phyloP scores from a whole-genome alignment of 2,113 vertebrate genomes.

The Myxocyprinus asiaticus region DNA sequence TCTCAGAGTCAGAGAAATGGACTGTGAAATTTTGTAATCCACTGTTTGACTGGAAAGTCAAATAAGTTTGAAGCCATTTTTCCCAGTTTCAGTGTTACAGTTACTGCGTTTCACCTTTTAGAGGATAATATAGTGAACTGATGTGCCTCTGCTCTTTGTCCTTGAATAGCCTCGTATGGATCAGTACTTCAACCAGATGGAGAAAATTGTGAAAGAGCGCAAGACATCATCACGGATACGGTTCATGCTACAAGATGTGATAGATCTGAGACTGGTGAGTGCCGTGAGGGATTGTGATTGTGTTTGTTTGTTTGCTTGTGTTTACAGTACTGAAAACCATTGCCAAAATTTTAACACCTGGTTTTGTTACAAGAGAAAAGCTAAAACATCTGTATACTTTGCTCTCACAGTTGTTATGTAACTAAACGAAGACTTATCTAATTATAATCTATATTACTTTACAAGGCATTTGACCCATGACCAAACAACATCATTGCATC shows the following conservation, averaged over 20 bases:
- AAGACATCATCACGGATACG: slow-evolving; percentile 97
- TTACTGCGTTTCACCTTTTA: too few species aligned
- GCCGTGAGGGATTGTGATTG: neutral
- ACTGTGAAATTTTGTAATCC: neutral
- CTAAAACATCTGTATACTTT: neutral
- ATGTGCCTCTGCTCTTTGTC: slow-evolving; percentile 31
- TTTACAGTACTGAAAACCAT: neutral
- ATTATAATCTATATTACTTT: neutral
- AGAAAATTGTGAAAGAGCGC: slow-evolving; percentile 97
- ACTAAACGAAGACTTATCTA: too few species aligned
- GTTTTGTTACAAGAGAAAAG: neutral
- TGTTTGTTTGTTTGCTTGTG: slow-evolving; percentile 3
- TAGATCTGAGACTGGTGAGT: slow-evolving; percentile 90
- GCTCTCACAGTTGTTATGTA: too few species aligned
- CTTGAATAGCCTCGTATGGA: slow-evolving; percentile 91
- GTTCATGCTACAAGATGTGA: slow-evolving; percentile 95
- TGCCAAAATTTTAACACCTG: neutral
- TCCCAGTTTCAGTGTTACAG: too few species aligned
- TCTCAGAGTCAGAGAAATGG: neutral
- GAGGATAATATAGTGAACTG: too few species aligned
- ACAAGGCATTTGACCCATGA: too few species aligned
- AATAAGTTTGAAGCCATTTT: too few species aligned
- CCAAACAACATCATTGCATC: too few species aligned
- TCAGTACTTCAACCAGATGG: slow-evolving; percentile 99
- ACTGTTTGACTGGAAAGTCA: neutral